Conservation (phyloP, 2,113 vertebrate genomes). For the Lontra canadensis region DNA sequence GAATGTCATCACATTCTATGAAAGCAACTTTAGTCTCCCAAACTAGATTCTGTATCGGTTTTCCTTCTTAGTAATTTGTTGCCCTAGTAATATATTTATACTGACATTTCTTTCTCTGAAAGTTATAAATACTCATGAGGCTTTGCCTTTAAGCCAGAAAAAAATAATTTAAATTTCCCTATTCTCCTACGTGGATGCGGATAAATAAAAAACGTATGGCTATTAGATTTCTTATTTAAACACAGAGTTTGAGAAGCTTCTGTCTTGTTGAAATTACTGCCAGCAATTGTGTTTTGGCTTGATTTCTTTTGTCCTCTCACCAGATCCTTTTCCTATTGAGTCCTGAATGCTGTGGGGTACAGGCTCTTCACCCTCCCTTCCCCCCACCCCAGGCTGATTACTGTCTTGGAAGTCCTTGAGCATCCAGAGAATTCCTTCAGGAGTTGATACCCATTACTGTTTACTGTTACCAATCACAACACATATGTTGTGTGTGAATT, state of each 20-base stretch:
- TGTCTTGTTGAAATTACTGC: background rate
- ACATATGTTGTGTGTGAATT: background rate
- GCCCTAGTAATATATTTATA: slow-evolving; percentile 41
- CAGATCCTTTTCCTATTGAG: background rate
- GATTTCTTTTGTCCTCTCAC: background rate
- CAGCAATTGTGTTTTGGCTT: background rate
- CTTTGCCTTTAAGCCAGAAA: slow-evolving; percentile 28
- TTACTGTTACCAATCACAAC: background rate
- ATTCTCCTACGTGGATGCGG: background rate
- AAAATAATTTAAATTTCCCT: slow-evolving; percentile 42
- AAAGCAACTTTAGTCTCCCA: slow-evolving; percentile 44
- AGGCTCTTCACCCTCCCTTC: background rate
- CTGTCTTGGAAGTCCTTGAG: background rate
- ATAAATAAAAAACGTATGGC: slow-evolving; percentile 11
- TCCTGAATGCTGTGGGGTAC: rapidly evolving
- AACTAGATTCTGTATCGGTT: slow-evolving; percentile 31
- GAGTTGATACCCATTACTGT: too few relatives aligned
- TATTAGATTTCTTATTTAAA: slow-evolving; percentile 50
- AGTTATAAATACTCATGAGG: slow-evolving; percentile 54
- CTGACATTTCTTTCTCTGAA: slow-evolving; percentile 61
- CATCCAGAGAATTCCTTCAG: background rate
- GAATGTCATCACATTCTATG: background rate
- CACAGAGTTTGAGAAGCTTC: background rate
- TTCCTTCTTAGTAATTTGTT: slow-evolving; percentile 52
- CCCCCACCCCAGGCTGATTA: background rate